Conservation (phyloP, 2,888 invertebrate genomes). For the Acanthoscelides obtectus region DNA sequence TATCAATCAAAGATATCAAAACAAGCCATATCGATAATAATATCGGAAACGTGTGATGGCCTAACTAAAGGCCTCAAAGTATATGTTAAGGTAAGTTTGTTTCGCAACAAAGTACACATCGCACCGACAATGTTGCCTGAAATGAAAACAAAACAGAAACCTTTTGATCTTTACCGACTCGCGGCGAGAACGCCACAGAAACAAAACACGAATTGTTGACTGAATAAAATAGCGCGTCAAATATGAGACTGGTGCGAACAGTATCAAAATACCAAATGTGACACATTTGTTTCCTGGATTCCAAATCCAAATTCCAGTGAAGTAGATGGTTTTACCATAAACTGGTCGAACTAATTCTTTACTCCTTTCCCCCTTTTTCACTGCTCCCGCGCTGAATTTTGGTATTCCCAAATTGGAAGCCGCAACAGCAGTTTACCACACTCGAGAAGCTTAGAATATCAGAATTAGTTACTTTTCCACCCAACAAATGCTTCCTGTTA, state of each 20-base stretch:
- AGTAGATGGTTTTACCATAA: neutral
- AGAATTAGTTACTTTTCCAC: neutral
- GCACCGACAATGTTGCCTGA: too few relatives aligned
- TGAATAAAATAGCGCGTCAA: neutral
- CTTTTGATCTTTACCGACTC: too few relatives aligned
- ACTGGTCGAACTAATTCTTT: neutral
- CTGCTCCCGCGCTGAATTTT: conserved; percentile 3
- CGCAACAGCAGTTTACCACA: conserved; percentile 1
- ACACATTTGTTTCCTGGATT: neutral
- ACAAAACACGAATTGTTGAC: too few relatives aligned
- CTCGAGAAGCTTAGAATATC: neutral
- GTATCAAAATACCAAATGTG: neutral
- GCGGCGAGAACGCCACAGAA: too few relatives aligned
- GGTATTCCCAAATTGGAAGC: conserved; percentile 5
- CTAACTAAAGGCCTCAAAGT: too few relatives aligned
- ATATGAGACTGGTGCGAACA: neutral
- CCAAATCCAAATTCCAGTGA: neutral
- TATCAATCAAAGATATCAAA: too few relatives aligned
- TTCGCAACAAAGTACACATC: too few relatives aligned
- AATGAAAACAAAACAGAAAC: too few relatives aligned
- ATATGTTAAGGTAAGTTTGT: too few relatives aligned
- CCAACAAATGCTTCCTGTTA: neutral
- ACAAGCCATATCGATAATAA: too few relatives aligned
- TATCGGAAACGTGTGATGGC: too few relatives aligned
- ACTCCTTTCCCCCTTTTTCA: conserved; percentile 6